phyloP scores from a whole-genome alignment of 2,888 invertebrate species.

The Apantesis nais region DNA sequence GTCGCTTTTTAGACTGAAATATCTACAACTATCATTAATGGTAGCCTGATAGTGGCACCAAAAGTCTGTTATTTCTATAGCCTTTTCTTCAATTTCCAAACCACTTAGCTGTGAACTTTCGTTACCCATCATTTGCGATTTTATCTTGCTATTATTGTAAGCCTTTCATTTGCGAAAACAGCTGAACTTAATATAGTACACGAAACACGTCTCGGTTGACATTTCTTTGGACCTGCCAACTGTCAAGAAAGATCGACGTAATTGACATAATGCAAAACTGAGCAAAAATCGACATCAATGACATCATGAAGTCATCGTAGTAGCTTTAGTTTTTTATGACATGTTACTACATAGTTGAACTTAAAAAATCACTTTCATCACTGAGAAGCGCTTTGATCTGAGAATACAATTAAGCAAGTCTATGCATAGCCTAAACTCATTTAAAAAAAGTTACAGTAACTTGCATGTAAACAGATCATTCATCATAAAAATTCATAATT shows the following conservation, averaged over 20 bases:
- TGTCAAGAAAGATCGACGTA: background rate
- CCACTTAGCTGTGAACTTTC: constrained; percentile 90
- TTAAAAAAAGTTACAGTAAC: too few relatives aligned
- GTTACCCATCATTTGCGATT: constrained; percentile 88
- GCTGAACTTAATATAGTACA: background rate
- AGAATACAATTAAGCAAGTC: too few relatives aligned
- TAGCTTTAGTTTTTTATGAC: too few relatives aligned
- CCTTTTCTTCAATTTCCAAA: constrained; percentile 90
- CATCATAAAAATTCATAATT: too few relatives aligned
- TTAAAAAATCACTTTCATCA: too few relatives aligned
- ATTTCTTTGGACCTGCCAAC: background rate
- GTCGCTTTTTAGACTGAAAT: constrained; percentile 82
- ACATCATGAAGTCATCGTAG: too few relatives aligned
- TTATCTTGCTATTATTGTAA: constrained; percentile 16
- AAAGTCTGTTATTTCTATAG: constrained; percentile 91
- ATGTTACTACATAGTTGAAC: too few relatives aligned
- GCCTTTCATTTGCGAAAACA: constrained; percentile 3
- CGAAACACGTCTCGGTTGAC: constrained; percentile 1
- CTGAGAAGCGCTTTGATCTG: too few relatives aligned
- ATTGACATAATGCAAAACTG: background rate
- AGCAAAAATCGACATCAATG: too few relatives aligned
- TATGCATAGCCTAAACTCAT: too few relatives aligned
- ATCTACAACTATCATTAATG: constrained; percentile 84
- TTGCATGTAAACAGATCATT: too few relatives aligned
- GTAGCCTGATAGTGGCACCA: constrained; percentile 90